Evolutionary conservation across 2,113 vertebrate species (phyloP), one percentile per base, ranked within the genome.

Genomic region (Semicossyphus pulcher): DNA sequence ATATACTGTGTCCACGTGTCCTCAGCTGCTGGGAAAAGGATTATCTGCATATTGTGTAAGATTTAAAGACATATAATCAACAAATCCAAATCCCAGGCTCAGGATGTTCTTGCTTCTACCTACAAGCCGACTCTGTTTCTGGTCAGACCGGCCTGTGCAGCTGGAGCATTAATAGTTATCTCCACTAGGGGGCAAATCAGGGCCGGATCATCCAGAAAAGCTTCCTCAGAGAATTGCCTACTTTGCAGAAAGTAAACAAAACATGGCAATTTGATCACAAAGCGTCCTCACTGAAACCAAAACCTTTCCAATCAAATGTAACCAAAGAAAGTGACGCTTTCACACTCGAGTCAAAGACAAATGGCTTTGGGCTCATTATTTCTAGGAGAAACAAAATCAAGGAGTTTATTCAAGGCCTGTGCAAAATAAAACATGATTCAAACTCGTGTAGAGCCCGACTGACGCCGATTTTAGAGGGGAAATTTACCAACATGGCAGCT

Each of bases 321-420:
- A 73, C 76, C 80, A 86, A 80, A 83, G 64, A 54, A 10, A 47
- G 26, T 11, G 15, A 25, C 0, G n/a, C 28, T 48, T 20, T 44
- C 20, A 20, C 25, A 4, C 3, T 25, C 16, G 12, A 7, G 39
- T 45, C 21, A 34, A 32, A 66, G 49, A 15, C 7, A 0, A 7
- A 1, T 3, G 6, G 23, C 15, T 48, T 4, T n/a, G 23, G 5
- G 41, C 9, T 64, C 23, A 6, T 47, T 34, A 37, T 47, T 63
- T 31, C 18, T 0, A 23, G 45, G 20, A 58, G 1, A 48, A 36
- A 21, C 12, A 47, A 7, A 29, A 31, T 23, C 16, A 5, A 20
- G 47, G 23, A 45, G 15, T 32, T 37, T 28, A n/a, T n/a, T n/a
- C n/a, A n/a, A n/a, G n/a, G n/a, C n/a, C n/a, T n/a, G n/a, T n/a